Percentiles rank a stretch among this genome's conserved stretches.
These are phyloP conservation scores for Sander lucioperca DNA, from an alignment of 2,113 vertebrate species.

Conservation along the genomic window DNA sequence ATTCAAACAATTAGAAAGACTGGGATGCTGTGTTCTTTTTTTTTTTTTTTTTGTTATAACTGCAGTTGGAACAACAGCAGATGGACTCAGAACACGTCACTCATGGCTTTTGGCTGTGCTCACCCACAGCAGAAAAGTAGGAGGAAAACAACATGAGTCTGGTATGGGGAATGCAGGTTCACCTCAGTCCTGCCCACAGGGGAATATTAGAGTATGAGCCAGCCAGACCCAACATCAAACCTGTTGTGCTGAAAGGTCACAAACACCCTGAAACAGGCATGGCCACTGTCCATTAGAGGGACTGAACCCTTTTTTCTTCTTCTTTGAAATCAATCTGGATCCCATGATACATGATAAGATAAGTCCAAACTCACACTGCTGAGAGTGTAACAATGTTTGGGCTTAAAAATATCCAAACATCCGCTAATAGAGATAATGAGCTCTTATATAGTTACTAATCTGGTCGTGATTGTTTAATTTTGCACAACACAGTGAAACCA, in stretches of 20 bases:
- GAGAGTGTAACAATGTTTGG: neutral
- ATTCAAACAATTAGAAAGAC: slow-evolving; percentile 32
- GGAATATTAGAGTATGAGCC: slow-evolving; percentile 57
- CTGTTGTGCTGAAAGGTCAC: slow-evolving; percentile 59
- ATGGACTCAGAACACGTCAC: slow-evolving; percentile 47
- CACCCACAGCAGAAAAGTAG: slow-evolving; percentile 20
- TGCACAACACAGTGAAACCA: neutral
- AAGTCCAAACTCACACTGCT: neutral
- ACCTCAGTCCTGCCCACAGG: slow-evolving; percentile 48
- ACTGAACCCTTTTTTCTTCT: neutral
- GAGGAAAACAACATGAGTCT: slow-evolving; percentile 35
- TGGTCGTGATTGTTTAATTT: neutral
- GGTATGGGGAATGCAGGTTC: slow-evolving; percentile 53
- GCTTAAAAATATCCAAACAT: neutral
- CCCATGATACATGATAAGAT: too few relatives aligned
- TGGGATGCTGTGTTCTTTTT: slow-evolving; percentile 6
- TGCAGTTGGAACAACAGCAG: slow-evolving; percentile 51
- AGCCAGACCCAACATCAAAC: slow-evolving; percentile 56
- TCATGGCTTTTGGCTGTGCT: slow-evolving; percentile 49
- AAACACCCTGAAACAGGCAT: slow-evolving; percentile 4
- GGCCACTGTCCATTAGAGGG: slow-evolving; percentile 10
- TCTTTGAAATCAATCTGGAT: neutral
- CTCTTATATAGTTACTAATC: slow-evolving; percentile 11
- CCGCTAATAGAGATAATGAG: slow-evolving; percentile 11
- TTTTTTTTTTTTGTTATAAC: slow-evolving; percentile 20